Base-by-base conservation (phyloP, 2,888 invertebrate genomes). In the Sepioteuthis lessoniana region DNA sequence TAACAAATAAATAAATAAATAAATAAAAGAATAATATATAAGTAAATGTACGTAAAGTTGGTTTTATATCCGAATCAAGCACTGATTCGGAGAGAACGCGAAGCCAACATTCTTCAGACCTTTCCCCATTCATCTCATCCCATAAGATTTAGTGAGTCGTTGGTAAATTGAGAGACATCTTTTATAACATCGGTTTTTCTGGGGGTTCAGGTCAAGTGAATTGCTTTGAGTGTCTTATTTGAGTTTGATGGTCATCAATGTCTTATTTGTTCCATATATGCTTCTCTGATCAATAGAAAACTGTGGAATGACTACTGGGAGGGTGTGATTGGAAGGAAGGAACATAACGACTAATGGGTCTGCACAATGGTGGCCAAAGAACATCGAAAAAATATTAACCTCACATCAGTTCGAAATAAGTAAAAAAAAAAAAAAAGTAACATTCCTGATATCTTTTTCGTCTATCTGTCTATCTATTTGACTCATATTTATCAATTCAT, bases 201-300 rank as follows among this genome's bases (percentile, higher is more conserved):
- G 76, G 13, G 76, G 19, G 35, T 13, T n/a, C n/a, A n/a, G 35
- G 76, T 76, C 76, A 76, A 76, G 76, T 76, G 76, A 76, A n/a
- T 76, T 76, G 76, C 76, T n/a, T 76, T 76, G 76, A 76, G 76
- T 10, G 76, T 35, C 76, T 76, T 76, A 76, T 76, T n/a, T 76
- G 76, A 76, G n/a, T 76, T 76, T 76, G 76, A 76, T 76, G 76
- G 76, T 76, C 76, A 35, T 76, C 76, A 76, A 76, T 76, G 76
- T 76, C 76, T 76, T 76, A 35, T 76, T n/a, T 76, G 76, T 76
- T 76, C 76, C 76, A 76, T 35, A 76, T 76, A 76, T 76, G 76
- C 76, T n/a, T 16, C n/a, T 35, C 19, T 76, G 76, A 76, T 76
- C 76, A 76, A 76, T 76, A 76, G n/a, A n/a, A 76, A 76, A 13